Evolutionary conservation across 2,113 vertebrate species (phyloP).

Genomic region (Saguinus midas): DNA sequence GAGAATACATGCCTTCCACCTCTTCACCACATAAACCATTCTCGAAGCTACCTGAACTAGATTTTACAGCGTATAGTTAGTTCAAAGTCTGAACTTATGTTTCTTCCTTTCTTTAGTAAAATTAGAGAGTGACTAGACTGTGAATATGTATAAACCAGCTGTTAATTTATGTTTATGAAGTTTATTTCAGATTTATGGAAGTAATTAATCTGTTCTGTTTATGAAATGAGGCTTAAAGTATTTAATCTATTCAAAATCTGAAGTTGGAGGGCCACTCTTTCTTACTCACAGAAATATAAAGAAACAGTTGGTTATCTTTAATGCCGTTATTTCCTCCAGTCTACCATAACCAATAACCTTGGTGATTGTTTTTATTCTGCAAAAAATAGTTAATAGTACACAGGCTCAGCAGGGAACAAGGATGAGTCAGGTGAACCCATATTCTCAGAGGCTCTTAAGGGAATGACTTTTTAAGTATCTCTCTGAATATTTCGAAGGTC

Average conservation of each 20-base stretch:
- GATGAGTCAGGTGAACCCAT: not conserved
- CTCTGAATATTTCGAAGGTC: not conserved
- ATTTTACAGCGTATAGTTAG: not conserved
- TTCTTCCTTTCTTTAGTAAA: not conserved
- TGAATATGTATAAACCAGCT: not conserved
- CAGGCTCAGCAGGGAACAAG: conserved; percentile 4
- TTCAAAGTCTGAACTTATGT: not conserved
- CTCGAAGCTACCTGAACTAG: accelerated
- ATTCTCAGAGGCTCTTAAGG: not conserved
- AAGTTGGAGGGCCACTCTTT: not conserved
- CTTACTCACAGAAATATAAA: not conserved
- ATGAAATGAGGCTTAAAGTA: conserved; percentile 27
- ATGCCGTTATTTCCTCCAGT: conserved; percentile 41
- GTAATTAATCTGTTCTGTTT: conserved; percentile 1
- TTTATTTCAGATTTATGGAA: conserved; percentile 33
- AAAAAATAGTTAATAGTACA: conserved; percentile 21
- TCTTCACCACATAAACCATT: accelerated
- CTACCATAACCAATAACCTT: conserved; percentile 42
- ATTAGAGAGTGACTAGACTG: not conserved
- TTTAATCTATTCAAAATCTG: not conserved
- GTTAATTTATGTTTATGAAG: conserved; percentile 41
- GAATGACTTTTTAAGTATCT: not conserved
- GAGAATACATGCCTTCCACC: accelerated
- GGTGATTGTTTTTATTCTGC: conserved; percentile 32
- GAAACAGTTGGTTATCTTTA: conserved; percentile 36